These are phyloP conservation scores for Eudyptes chrysolophus DNA, from an alignment of 2,113 vertebrate genomes.

Conservation along the genomic window DNA sequence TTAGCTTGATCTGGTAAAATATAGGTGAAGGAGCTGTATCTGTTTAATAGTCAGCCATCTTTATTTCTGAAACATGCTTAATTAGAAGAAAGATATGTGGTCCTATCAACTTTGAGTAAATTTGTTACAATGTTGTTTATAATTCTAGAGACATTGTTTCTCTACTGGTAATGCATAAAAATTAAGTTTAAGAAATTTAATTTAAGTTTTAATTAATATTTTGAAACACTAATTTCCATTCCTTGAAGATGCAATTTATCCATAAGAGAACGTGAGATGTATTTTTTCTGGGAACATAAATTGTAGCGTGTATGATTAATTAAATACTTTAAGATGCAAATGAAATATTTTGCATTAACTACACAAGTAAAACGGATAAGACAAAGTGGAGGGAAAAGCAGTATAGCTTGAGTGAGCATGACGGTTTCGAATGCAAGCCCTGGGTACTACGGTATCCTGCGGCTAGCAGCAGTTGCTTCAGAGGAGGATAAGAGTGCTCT, in stretches of 20 bases:
- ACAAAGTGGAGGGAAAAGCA: background rate
- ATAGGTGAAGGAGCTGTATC: background rate
- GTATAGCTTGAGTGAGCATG: background rate
- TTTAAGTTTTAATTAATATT: constrained; percentile 55
- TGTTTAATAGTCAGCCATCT: background rate
- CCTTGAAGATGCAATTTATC: constrained; percentile 30
- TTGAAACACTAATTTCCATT: constrained; percentile 15
- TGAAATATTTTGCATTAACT: constrained; percentile 16
- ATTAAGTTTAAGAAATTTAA: constrained; percentile 34
- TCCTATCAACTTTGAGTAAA: background rate
- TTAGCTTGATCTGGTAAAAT: background rate
- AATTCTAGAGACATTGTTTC: constrained; percentile 32
- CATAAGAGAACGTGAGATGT: background rate
- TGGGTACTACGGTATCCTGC: background rate
- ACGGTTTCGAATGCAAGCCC: background rate
- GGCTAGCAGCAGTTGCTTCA: background rate
- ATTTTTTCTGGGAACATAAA: constrained; percentile 9
- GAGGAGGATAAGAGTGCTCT: background rate
- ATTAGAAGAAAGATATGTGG: constrained; percentile 32
- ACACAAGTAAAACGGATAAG: background rate
- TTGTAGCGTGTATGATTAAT: background rate
- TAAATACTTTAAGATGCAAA: constrained; percentile 28
- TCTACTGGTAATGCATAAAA: constrained; percentile 32
- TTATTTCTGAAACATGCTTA: constrained; percentile 12
- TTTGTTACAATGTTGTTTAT: constrained; percentile 1